These are phyloP conservation scores for Charaxes varanes DNA, from an alignment of 1,140 invertebrate species.

Conservation along the genomic window DNA sequence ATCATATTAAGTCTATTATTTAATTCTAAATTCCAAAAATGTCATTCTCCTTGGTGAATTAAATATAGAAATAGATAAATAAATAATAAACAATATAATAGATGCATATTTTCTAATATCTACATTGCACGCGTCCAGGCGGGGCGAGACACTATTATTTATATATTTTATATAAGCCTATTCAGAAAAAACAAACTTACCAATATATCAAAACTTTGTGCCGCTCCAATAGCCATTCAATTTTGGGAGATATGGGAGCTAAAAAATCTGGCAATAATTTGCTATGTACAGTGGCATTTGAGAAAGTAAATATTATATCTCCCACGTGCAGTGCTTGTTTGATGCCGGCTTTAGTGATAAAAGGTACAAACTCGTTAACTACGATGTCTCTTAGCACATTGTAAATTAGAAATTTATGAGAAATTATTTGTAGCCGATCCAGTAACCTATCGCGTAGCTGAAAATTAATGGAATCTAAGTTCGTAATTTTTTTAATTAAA, in stretches of 20 bases:
- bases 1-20: too few relatives aligned
- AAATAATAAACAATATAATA: too few relatives aligned
- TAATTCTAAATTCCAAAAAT: too few relatives aligned
- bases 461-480: constrained; percentile 3
- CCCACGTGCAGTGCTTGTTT: constrained; percentile 59
- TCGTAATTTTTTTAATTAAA: background rate
- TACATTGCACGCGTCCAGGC: too few relatives aligned
- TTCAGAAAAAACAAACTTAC: constrained; percentile 36
- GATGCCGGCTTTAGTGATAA: constrained; percentile 18
- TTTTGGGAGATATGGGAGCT: constrained; percentile 21
- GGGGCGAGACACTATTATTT: too few relatives aligned
- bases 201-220: constrained; percentile 50
- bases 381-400: constrained; percentile 31
- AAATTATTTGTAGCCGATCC: constrained; percentile 27
- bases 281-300: constrained; percentile 19
- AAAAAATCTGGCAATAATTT: constrained; percentile 35
- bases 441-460: constrained; percentile 40
- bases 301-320: constrained; percentile 59
- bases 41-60: too few relatives aligned
- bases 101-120: too few relatives aligned
- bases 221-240: constrained; percentile 39
- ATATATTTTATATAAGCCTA: too few relatives aligned
- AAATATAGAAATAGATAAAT: too few relatives aligned
- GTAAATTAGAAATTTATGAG: constrained; percentile 28
- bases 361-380: constrained; percentile 21